Evolutionary conservation across 1,140 invertebrate genomes (phyloP).

Genomic region (Carposina sasakii): DNA sequence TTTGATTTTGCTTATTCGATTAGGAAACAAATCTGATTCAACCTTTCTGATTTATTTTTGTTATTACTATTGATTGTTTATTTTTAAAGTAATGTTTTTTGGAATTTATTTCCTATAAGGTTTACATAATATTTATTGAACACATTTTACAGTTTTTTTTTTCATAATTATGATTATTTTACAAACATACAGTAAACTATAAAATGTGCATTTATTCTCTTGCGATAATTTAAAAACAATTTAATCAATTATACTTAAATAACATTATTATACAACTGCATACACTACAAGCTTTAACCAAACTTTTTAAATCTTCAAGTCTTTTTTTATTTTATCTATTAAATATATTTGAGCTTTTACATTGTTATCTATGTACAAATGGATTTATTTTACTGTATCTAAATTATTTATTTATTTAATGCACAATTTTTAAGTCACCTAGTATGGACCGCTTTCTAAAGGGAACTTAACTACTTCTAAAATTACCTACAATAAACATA

Average conservation of each 20-base stretch:
- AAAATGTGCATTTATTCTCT: slow-evolving; percentile 46
- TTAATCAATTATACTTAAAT: slow-evolving; percentile 36
- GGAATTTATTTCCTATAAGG: too few relatives aligned
- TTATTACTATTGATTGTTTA: too few relatives aligned
- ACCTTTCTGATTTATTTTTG: too few relatives aligned
- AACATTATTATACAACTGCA: slow-evolving; percentile 44
- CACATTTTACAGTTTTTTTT: slow-evolving; percentile 24
- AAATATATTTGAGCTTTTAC: slow-evolving; percentile 65
- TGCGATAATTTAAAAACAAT: slow-evolving; percentile 30
- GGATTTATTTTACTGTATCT: slow-evolving; percentile 37
- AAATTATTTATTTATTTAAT: slow-evolving; percentile 63
- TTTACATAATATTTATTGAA: slow-evolving; percentile 21
- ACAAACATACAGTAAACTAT: slow-evolving; percentile 37
- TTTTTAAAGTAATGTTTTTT: too few relatives aligned
- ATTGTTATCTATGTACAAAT: slow-evolving; percentile 58
- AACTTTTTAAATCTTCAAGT: slow-evolving; percentile 57
- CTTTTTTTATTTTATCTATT: slow-evolving; percentile 59
- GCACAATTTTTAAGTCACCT: slow-evolving; percentile 65
- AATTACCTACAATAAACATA: too few relatives aligned
- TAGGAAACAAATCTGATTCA: too few relatives aligned
- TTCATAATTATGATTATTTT: slow-evolving; percentile 36
- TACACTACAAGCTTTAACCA: slow-evolving; percentile 48
- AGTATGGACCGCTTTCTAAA: slow-evolving; percentile 68
- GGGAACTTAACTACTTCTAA: too few relatives aligned
- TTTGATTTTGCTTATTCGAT: slow-evolving; percentile 22